Base-by-base conservation (phyloP, 1,140 invertebrate genomes). In the Drosophila rhopaloa region DNA sequence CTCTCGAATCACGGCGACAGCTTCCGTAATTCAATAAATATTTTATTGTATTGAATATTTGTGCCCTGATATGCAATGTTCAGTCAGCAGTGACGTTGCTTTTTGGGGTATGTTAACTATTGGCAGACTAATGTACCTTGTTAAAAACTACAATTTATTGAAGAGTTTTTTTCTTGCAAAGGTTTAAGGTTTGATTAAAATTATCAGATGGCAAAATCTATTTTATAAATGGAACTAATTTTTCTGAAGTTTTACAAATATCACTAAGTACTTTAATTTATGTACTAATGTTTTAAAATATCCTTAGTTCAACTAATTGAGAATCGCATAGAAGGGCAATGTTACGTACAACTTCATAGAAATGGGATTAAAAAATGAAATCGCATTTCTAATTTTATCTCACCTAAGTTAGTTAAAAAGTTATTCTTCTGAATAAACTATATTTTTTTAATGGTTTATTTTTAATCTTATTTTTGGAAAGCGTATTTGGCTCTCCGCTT, bases 11-110 rank as follows among this genome's bases (percentile, higher is more conserved):
- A 74, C 55, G 14, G 41, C 66, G 63, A 67, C 67, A 83, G 83
- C 60, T 89, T 86, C 84, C 83, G 83, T 86, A 88, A 86, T 88
- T 72, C 83, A 82, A 86, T 86, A 82, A 88, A 83, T 83, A 55
- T 80, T 86, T 70, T 73, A 80, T 88, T 83, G 80, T 77, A 66
- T 83, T 58, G 56, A 68, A 79, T 70, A 76, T 86, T 75, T 72
- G 32, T 32, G 60, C 46, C 59, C 37, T 41, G 55, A 72, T 67
- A 65, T 79, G 67, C 81, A 41, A 37, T 48, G 61, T 40, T 56
- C 44, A 43, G 13, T 29, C 48, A 41, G 32, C 19, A 14, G 27
- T 38, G 46, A 71, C 44, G 32, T 35, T 9, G 11, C 14, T 0
- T 3, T 5, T 16, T n/a, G 0, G 43, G 50, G 41, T 41, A 48